phyloP scores from a whole-genome alignment of 2,113 vertebrate species.

The Channa argus region DNA sequence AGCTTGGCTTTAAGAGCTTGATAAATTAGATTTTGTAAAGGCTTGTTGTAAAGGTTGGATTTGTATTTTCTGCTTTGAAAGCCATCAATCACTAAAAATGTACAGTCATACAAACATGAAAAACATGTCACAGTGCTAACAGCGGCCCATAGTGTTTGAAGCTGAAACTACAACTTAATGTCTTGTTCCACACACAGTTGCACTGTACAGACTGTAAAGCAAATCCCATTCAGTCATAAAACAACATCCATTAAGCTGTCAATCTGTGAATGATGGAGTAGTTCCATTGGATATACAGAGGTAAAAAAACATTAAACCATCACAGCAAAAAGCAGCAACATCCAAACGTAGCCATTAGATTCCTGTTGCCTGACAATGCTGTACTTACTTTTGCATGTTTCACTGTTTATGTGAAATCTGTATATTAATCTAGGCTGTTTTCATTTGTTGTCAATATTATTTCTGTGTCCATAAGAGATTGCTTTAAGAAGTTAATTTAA shows the following conservation, averaged over 20 bases:
- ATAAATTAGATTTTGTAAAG: no score
- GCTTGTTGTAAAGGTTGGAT: no score
- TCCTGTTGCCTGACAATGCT: neutral
- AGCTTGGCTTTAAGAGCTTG: no score
- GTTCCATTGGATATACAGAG: slow-evolving; percentile 27
- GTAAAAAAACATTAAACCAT: neutral
- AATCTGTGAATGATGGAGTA: slow-evolving; percentile 8
- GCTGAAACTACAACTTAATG: neutral
- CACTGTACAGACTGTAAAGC: slow-evolving; percentile 19
- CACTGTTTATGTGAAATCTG: neutral
- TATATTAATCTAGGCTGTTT: neutral
- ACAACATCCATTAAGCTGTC: slow-evolving; percentile 60
- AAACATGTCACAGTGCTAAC: neutral
- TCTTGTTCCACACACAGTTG: slow-evolving; percentile 21
- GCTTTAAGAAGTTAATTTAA: neutral
- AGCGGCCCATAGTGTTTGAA: neutral
- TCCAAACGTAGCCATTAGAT: neutral
- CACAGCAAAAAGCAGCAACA: neutral
- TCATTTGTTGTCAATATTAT: neutral
- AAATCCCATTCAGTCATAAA: slow-evolving; percentile 33
- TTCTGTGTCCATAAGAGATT: neutral
- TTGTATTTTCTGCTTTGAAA: no score
- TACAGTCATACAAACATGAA: no score
- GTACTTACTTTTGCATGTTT: neutral
- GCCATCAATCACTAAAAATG: no score